These are phyloP conservation scores for Drosophila neocordata DNA, from an alignment of 1,140 invertebrate genomes.

Conservation along the genomic window DNA sequence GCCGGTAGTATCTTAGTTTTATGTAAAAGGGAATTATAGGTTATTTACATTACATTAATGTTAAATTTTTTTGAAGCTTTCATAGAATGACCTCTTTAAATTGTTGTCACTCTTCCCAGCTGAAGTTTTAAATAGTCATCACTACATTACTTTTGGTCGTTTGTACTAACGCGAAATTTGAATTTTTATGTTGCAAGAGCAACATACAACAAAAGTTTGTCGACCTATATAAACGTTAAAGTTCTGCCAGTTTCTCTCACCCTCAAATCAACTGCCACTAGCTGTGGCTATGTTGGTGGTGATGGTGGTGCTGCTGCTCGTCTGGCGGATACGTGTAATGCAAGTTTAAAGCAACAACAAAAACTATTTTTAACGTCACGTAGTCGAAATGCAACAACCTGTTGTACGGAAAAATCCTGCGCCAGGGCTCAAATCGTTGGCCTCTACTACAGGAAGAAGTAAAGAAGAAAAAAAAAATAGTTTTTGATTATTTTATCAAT, in stretches of 20 bases:
- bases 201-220: slow-evolving; percentile 77
- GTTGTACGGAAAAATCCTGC: slow-evolving; percentile 63
- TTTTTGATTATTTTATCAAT: slow-evolving; percentile 1
- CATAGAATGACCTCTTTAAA: not conserved
- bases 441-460: not conserved
- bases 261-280: not conserved
- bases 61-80: too few species aligned
- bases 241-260: slow-evolving; percentile 38
- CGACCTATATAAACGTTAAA: slow-evolving; percentile 73
- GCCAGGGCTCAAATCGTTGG: slow-evolving; percentile 20
- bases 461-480: not conserved
- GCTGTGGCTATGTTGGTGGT: slow-evolving; percentile 4
- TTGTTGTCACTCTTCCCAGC: not conserved
- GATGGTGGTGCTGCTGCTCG: slow-evolving; percentile 1
- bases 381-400: slow-evolving; percentile 77
- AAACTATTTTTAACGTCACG: slow-evolving; percentile 75
- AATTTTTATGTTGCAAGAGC: slow-evolving; percentile 71
- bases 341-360: slow-evolving; percentile 66
- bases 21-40: not conserved
- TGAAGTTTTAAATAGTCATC: slow-evolving; percentile 20
- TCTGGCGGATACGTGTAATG: slow-evolving; percentile 72
- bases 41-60: not conserved
- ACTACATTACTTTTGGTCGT: slow-evolving; percentile 1
- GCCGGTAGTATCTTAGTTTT: too few species aligned
- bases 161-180: slow-evolving; percentile 69